Conservation (phyloP, 2,113 vertebrate genomes). For the Oenanthe oenanthe region DNA sequence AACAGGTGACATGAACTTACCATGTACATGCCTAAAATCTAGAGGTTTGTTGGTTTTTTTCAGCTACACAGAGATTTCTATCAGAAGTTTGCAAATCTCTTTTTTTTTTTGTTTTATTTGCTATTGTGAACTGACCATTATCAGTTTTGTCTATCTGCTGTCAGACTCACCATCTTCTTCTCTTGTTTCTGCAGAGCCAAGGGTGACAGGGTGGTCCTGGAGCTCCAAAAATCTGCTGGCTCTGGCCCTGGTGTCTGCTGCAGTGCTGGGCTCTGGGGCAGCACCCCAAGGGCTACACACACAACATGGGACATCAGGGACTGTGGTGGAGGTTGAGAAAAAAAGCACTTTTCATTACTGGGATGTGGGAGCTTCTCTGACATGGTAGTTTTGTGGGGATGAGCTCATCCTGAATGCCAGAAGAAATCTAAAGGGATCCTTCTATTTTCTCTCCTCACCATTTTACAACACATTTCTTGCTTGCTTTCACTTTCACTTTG, state of each 20-base stretch:
- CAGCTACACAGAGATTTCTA: neutral
- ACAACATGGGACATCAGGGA: neutral
- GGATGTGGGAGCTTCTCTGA: neutral
- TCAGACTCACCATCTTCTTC: neutral
- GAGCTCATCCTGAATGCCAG: neutral
- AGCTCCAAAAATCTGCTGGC: neutral
- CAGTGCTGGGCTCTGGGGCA: fast-evolving
- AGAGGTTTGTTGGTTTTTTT: neutral
- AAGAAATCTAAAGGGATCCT: neutral
- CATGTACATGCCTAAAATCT: neutral
- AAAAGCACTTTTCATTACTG: neutral
- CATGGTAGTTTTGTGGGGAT: neutral
- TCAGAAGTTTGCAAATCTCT: fast-evolving
- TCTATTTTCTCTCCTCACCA: neutral
- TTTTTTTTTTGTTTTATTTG: neutral
- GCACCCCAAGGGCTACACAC: too few species aligned
- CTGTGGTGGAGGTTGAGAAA: neutral
- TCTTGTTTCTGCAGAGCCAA: neutral
- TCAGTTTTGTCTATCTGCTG: neutral
- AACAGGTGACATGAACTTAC: neutral
- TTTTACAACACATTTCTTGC: neutral
- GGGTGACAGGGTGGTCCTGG: neutral
- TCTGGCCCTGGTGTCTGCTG: neutral
- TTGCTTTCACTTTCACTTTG: neutral
- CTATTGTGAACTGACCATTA: neutral